These are phyloP conservation scores for Eucriotettix oculatus DNA, from an alignment of 2,888 invertebrate species.

Conservation along the genomic window DNA sequence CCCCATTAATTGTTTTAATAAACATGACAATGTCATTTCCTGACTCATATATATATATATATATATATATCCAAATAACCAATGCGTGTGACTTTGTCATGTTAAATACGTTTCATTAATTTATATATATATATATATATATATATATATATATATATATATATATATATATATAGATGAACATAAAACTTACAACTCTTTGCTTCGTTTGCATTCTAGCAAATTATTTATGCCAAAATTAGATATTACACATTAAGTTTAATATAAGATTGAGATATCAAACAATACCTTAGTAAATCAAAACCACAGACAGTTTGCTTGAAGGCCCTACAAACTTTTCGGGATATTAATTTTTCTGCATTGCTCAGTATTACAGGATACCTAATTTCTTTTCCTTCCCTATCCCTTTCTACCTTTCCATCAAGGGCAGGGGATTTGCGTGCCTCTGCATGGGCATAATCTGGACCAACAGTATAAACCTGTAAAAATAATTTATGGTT, in stretches of 20 bases:
- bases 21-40: too few relatives aligned
- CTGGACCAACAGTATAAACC: conserved; percentile 98
- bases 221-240: too few relatives aligned
- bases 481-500: conserved; percentile 19
- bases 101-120: too few relatives aligned
- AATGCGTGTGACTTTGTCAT: too few relatives aligned
- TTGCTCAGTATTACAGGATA: conserved; percentile 97
- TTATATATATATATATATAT: too few relatives aligned
- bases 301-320: conserved; percentile 99
- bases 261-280: background rate
- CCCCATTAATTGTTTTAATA: too few relatives aligned
- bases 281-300: conserved; percentile 67
- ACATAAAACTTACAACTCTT: too few relatives aligned
- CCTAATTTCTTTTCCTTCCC: conserved; percentile 94
- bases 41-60: too few relatives aligned
- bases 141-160: too few relatives aligned
- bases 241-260: too few relatives aligned
- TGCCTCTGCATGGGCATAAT: conserved; percentile 99
- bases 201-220: too few relatives aligned
- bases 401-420: conserved; percentile 95
- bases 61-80: too few relatives aligned
- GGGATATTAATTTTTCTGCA: conserved; percentile 91
- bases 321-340: conserved; percentile 91
- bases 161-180: background rate
- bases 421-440: conserved; percentile 96